A percentile compares a stretch with the other conserved stretches of the same genome.
These are phyloP conservation scores for Oxyteleia sp. DNA, from an alignment of 2,888 invertebrate genomes.

Conservation along the genomic window DNA sequence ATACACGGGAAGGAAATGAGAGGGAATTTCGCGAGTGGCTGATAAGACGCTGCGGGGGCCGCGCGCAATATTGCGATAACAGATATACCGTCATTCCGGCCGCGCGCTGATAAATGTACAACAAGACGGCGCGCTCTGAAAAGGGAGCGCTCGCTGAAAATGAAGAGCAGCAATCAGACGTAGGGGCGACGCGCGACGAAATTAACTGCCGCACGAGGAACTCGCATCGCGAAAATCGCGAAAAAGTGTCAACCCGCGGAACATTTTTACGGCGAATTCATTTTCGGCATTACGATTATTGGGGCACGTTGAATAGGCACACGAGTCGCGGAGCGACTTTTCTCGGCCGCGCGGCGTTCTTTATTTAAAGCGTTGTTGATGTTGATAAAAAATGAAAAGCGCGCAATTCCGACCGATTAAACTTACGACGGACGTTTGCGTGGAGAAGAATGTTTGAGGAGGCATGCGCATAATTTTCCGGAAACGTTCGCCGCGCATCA, in stretches of 20 bases:
- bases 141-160: conserved; percentile 59
- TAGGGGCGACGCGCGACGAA: conserved; percentile 32
- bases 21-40: conserved; percentile 69
- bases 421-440: too few relatives aligned
- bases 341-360: too few relatives aligned
- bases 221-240: neutral
- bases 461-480: too few relatives aligned
- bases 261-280: conserved; percentile 13
- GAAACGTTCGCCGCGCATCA: too few relatives aligned
- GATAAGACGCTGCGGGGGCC: conserved; percentile 79
- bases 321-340: too few relatives aligned
- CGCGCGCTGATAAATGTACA: conserved; percentile 80
- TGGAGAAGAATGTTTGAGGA: too few relatives aligned
- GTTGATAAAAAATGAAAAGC: too few relatives aligned
- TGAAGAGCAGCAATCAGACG: conserved; percentile 66
- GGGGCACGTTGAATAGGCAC: conserved; percentile 23
- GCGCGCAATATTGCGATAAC: conserved; percentile 82
- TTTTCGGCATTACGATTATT: conserved; percentile 30
- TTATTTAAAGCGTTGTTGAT: too few relatives aligned
- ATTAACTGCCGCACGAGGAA: conserved; percentile 42
- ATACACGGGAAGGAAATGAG: conserved; percentile 60
- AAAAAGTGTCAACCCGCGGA: conserved; percentile 15
- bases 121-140: conserved; percentile 49
- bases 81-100: conserved; percentile 72
- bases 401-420: too few relatives aligned